Base-by-base conservation (phyloP, 2,113 vertebrate genomes). In the Bujurquina vittata region DNA sequence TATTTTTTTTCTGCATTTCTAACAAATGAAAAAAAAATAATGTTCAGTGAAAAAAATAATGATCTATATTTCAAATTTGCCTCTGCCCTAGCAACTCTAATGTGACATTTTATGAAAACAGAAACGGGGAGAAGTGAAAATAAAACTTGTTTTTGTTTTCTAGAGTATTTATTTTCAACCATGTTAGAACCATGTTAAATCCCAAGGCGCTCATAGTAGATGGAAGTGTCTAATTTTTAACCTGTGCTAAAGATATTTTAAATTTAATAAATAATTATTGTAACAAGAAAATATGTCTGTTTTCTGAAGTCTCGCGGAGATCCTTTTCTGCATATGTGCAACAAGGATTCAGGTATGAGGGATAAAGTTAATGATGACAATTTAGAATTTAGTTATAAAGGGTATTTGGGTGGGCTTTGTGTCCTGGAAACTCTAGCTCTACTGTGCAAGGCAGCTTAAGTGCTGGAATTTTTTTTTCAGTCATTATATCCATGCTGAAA, bases 221-320 rank as follows among this genome's bases (percentile, higher is more conserved):
- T 89, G 90, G 90, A 95, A 95, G 94, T 95, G 94, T 95, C 94
- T 94, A 91, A 93, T 95, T 96, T 96, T 96, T 95, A 93, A 95
- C 94, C 94, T 95, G 95, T 95, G 94, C 95, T 95, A 95, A 95
- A 96, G 94, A 96, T 95, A 94, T 94, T 95, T 96, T 95, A 95
- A 95, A 95, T 96, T 96, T 96, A 96, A 95, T 96, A 96, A 96
- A 96, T 96, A 96, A 95, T 91, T 92, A 95, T 94, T 96, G 94
- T 95, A 96, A 95, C 92, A 95, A 94, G 91, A 95, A 87, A 90
- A 62, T 12, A 11, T 78, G 20, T 63, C n/a, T 92, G 81, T 92
- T 37, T 75, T 80, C 54, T 89, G 52, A 80, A 31, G 60, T 62
- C 5, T 86, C 15, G n/a, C 59, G 40, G 31, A 46, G 52, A 72